Percentiles rank a stretch among this genome's conserved stretches.
Evolutionary conservation across 1,140 invertebrate genomes (phyloP).

Genomic region (Mamestra configurata): DNA sequence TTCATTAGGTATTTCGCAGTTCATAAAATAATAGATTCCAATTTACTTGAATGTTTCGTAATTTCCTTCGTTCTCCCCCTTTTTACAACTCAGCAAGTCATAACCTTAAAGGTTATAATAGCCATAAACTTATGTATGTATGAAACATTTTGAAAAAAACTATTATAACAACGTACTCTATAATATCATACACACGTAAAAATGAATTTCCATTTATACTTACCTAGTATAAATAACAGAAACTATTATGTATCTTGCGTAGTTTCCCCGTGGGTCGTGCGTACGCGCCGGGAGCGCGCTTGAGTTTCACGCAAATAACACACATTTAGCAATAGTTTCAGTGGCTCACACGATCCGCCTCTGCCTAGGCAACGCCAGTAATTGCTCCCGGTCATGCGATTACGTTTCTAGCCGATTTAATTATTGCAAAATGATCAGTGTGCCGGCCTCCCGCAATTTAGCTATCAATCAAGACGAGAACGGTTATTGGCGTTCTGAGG

Average conservation of each 20-base stretch:
- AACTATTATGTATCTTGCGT: slow-evolving; percentile 56
- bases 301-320: slow-evolving; percentile 82
- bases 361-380: slow-evolving; percentile 81
- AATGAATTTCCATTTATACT: neutral
- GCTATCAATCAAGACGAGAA: slow-evolving; percentile 85
- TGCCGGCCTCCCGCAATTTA: slow-evolving; percentile 86
- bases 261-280: slow-evolving; percentile 12
- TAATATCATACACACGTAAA: neutral
- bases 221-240: slow-evolving; percentile 5
- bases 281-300: slow-evolving; percentile 66
- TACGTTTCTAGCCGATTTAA: slow-evolving; percentile 87
- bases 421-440: slow-evolving; percentile 87
- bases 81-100: neutral
- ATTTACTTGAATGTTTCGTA: neutral
- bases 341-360: slow-evolving; percentile 80
- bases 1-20: slow-evolving; percentile 9
- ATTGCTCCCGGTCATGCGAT: slow-evolving; percentile 88
- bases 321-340: slow-evolving; percentile 76
- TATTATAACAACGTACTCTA: neutral
- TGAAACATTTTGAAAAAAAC: neutral
- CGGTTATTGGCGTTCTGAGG: slow-evolving; percentile 65
- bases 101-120: neutral
- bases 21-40: neutral
- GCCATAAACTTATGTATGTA: neutral
- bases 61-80: neutral